A percentile compares a stretch with the other conserved stretches of the same genome.
These are phyloP conservation scores for Arremon brunneinucha DNA, from an alignment of 2,797 vertebrate species.

Conservation along the genomic window DNA sequence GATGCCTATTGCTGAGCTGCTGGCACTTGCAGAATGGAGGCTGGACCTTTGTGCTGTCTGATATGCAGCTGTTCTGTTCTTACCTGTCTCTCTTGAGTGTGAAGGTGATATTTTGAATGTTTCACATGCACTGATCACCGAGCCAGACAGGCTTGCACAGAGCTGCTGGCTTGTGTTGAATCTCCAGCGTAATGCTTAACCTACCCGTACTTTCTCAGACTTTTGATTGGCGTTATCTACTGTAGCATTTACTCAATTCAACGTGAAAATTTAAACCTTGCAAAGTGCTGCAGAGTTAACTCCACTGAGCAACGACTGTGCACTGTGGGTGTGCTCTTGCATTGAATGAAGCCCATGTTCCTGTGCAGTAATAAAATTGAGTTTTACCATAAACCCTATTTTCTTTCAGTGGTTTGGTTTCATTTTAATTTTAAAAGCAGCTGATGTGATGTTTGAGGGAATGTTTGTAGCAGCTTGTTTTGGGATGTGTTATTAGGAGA, in stretches of 20 bases:
- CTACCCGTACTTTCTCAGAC: background rate
- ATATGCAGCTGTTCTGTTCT: background rate
- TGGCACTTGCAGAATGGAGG: background rate
- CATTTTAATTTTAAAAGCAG: slow-evolving; percentile 22
- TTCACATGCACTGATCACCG: background rate
- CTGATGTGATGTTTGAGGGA: background rate
- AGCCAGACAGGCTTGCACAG: background rate
- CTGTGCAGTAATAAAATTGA: slow-evolving; percentile 14
- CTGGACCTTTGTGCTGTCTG: background rate
- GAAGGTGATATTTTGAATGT: background rate
- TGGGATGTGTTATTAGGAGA: slow-evolving; percentile 1
- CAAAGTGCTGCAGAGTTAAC: background rate
- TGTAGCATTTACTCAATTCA: background rate
- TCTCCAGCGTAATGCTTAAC: background rate
- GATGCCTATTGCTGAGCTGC: background rate
- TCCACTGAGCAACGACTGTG: background rate
- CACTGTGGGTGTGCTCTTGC: background rate
- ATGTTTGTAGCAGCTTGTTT: slow-evolving; percentile 26
- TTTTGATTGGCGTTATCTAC: background rate
- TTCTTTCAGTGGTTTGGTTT: slow-evolving; percentile 25
- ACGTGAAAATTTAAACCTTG: background rate
- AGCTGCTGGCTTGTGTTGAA: background rate
- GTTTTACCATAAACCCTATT: background rate
- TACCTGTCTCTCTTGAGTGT: background rate
- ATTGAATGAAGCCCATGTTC: background rate